Evolutionary conservation across 2,113 vertebrate genomes (phyloP), one percentile per base, ranked within the genome.

Genomic region (Eurystomus gularis): DNA sequence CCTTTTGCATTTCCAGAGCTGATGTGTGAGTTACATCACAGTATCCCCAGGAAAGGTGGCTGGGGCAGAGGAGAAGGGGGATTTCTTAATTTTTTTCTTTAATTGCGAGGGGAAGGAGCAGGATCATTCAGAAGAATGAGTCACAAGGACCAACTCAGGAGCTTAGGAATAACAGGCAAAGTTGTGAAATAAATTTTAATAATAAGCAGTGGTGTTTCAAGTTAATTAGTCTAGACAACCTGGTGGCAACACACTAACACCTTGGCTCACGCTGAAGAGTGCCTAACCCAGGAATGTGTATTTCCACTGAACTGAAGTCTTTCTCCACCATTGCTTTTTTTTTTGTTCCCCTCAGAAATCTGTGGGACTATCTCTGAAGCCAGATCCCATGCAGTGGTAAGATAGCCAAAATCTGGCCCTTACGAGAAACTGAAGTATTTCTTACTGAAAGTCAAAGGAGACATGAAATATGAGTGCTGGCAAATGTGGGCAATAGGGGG

Each of bases 381-480:
- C 88, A 93, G 86, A 93, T 77, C 80, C 60, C 92, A 88, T 73
- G 60, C 51, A 82, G n/a, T 51, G 46, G 87, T 90, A 54, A 78
- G 60, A 88, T 55, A 90, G 68, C 85, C 79, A 83, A 92, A 82
- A 73, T 61, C 15, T 89, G 57, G 31, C 75, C 44, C 61, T 92
- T 94, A 94, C 55, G 33, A 91, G 92, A 96, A 94, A 87, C 54
- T 70, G 54, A 79, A 96, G 73, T 93, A 89, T 79, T 91, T 94
- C 66, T 94, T 96, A 78, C 91, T 89, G 94, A 93, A 96, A 94
- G 93, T 92, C 71, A 51, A 91, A 78, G 70, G 62, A 91, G 66
- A 76, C 48, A 42, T 90, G 94, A 90, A 94, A 95, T 89, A 52
- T 66, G 91, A 91, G 86, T 76, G 58, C 84, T 95, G 66, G 83